Evolutionary conservation across 2,797 vertebrate genomes (phyloP).

Genomic region (Odontamblyopus rebecca): DNA sequence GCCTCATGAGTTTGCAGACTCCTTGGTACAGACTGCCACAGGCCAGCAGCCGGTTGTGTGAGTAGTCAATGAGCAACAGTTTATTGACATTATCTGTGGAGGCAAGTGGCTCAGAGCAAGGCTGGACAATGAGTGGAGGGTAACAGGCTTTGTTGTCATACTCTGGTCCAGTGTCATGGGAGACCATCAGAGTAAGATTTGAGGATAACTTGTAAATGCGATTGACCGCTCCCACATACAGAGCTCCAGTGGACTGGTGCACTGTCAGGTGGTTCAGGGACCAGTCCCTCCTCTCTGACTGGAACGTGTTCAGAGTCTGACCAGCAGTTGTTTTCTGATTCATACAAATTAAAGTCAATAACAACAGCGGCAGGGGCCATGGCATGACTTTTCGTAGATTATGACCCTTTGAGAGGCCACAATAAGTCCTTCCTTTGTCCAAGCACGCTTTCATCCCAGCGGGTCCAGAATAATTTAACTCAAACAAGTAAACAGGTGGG

Average conservation of each 20-base stretch:
- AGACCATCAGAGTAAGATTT: conserved; percentile 93
- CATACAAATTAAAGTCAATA: conserved; percentile 66
- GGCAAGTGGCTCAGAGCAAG: conserved; percentile 91
- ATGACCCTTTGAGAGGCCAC: conserved; percentile 51
- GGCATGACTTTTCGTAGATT: conserved; percentile 58
- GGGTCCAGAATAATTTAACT: conserved; percentile 43
- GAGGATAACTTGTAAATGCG: conserved; percentile 93
- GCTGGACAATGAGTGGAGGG: conserved; percentile 95
- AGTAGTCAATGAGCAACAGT: conserved; percentile 94
- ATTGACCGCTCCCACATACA: conserved; percentile 95
- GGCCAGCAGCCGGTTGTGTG: conserved; percentile 92
- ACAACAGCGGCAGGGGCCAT: conserved; percentile 60
- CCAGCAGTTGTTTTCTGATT: conserved; percentile 61
- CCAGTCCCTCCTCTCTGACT: conserved; percentile 91
- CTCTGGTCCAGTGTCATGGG: conserved; percentile 94
- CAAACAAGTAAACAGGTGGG: conserved; percentile 38
- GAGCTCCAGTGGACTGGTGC: conserved; percentile 86
- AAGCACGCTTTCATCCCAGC: conserved; percentile 70
- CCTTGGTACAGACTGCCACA: conserved; percentile 98
- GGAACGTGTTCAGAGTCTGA: conserved; percentile 85
- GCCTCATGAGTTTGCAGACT: conserved; percentile 93
- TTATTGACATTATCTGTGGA: conserved; percentile 98
- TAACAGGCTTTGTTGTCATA: conserved; percentile 99
- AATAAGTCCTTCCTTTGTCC: conserved; percentile 70
- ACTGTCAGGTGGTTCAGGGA: conserved; percentile 93